Percentiles rank a stretch among this genome's conserved stretches.
Conservation (phyloP, 2,888 invertebrate species). For the Chelonus formosanus region DNA sequence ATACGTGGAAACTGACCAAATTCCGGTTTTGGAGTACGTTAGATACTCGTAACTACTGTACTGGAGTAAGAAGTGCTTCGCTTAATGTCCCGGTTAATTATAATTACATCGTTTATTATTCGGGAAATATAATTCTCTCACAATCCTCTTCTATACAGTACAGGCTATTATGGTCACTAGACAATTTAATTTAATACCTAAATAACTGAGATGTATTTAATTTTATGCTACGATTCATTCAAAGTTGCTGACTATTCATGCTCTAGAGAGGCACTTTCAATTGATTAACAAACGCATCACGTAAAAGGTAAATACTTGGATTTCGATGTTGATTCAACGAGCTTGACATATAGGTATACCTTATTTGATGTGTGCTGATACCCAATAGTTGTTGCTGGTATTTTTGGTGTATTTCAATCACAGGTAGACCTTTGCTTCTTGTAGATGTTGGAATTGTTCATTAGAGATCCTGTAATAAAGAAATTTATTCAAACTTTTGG, state of each 20-base stretch:
- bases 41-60: slow-evolving; percentile 19
- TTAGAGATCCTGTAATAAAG: no score
- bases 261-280: slow-evolving; percentile 9
- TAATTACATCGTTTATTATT: slow-evolving; percentile 32
- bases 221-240: slow-evolving; percentile 21
- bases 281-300: slow-evolving; percentile 18
- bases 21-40: slow-evolving; percentile 16
- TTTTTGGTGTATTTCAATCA: neutral
- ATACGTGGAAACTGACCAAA: slow-evolving; percentile 25
- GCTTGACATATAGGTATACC: neutral
- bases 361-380: neutral
- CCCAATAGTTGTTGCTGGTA: no score
- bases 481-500: no score
- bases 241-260: slow-evolving; percentile 12
- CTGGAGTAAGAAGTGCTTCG: slow-evolving; percentile 20
- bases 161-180: slow-evolving; percentile 18
- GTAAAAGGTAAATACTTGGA: slow-evolving; percentile 13
- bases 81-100: slow-evolving; percentile 26
- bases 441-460: no score
- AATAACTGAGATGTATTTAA: slow-evolving; percentile 16
- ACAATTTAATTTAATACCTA: slow-evolving; percentile 20
- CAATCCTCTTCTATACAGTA: neutral
- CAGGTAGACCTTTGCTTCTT: no score
- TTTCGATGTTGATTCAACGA: slow-evolving; percentile 7
- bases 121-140: slow-evolving; percentile 18